These are phyloP conservation scores for Callaeas wilsoni DNA, from an alignment of 2,113 vertebrate genomes.

Conservation along the genomic window DNA sequence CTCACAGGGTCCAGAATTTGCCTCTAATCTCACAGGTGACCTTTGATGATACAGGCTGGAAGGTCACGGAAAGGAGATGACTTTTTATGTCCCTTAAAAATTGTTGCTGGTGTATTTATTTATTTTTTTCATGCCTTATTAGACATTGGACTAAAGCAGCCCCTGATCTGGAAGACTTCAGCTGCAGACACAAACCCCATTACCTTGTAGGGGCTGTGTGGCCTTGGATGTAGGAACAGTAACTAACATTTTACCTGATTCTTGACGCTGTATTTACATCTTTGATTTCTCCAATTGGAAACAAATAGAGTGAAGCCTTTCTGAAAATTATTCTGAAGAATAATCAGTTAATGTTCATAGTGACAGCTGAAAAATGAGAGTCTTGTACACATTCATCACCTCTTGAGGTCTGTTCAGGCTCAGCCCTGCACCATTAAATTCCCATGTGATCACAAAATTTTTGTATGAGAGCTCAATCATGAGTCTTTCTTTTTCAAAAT, in stretches of 20 bases:
- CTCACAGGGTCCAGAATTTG: conserved; percentile 53
- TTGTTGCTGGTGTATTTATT: background rate
- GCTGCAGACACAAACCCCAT: background rate
- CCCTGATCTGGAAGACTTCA: background rate
- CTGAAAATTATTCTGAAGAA: background rate
- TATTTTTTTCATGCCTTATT: background rate
- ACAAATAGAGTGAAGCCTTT: background rate
- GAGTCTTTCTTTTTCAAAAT: background rate
- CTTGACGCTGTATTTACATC: background rate
- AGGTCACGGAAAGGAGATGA: background rate
- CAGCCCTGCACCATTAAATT: background rate
- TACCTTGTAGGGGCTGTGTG: fast-evolving
- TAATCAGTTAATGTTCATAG: background rate
- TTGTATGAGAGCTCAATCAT: background rate
- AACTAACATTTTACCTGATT: background rate
- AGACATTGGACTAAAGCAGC: background rate
- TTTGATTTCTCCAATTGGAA: background rate
- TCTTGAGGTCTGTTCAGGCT: background rate
- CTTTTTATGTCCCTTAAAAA: background rate
- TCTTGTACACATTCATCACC: background rate
- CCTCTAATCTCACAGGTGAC: conserved; percentile 37
- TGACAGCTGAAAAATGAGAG: background rate
- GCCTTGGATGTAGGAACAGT: background rate
- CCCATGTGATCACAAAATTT: background rate
- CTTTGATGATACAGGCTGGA: conserved; percentile 47